Evolutionary conservation across 2,888 invertebrate species (phyloP), one percentile per base, ranked within the genome.

Genomic region (Habrosyne pyritoides): DNA sequence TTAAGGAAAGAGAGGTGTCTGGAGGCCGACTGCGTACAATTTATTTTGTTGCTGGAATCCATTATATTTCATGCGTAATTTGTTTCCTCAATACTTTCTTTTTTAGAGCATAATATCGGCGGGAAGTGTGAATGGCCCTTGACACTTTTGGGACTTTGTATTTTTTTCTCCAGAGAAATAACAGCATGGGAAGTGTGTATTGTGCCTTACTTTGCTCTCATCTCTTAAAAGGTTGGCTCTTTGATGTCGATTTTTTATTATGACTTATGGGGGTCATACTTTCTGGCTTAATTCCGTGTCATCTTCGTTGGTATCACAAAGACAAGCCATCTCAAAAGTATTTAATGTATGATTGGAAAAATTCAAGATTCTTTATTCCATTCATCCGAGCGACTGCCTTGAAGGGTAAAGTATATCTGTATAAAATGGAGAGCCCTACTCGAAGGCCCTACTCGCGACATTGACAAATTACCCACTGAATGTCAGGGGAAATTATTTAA

Each of bases 401-500:
- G 12, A 6, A 33, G 33, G 33, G 33, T 30, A 30, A 30, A 33
- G 33, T 33, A 12, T 33, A 5, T 42, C 2, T 18, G 8, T 6
- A 18, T 42, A n/a, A 12, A n/a, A 18, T 7, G 42, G 18, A 42
- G 18, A 18, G 18, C 42, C 42, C 2, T 18, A 24, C 24, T 7
- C 24, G 4, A 56, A 61, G 52, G 56, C 57, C 60, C 52, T 48
- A 57, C 51, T 55, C 49, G 46, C 64, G 82, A 84, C 80, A 66
- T 81, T 84, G 83, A 84, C 79, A 84, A 84, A 84, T 84, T 78
- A 69, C 69, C 61, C 47, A 57, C 62, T 61, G 63, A 61, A 73
- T 71, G 71, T 71, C 81, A 60, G 67, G 83, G 78, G 79, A 81
- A 82, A 81, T 83, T 80, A 83, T 83, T 78, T 79, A 74, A 81